These are phyloP conservation scores for Brachionus manjavacas DNA, from an alignment of 1,140 invertebrate species.

Conservation along the genomic window DNA sequence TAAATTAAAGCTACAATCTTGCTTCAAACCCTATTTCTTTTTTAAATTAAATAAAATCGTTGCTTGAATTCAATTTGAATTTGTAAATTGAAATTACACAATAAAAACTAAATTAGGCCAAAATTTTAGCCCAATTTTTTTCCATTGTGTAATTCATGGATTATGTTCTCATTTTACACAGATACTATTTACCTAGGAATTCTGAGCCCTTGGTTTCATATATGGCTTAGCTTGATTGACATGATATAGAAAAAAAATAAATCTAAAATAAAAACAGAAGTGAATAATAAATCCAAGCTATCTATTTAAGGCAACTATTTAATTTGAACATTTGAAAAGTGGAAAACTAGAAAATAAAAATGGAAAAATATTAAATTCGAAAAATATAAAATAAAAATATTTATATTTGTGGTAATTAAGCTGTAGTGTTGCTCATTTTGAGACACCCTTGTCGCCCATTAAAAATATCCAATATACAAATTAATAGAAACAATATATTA, in stretches of 20 bases:
- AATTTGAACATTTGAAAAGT: background rate
- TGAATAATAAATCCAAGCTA: background rate
- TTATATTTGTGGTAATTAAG: constrained; percentile 9
- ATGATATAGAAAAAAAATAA: background rate
- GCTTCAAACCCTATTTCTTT: background rate
- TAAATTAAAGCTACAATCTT: background rate
- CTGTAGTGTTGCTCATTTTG: background rate
- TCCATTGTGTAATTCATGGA: background rate
- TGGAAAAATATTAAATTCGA: background rate
- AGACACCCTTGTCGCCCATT: constrained; percentile 3
- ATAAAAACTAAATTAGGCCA: background rate
- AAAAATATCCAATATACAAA: background rate
- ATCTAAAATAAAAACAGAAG: background rate
- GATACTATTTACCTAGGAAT: background rate
- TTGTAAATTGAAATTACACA: background rate
- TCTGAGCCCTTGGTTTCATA: background rate
- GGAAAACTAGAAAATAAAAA: background rate
- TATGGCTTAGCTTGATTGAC: background rate
- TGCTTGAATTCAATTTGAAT: background rate
- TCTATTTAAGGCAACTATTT: background rate
- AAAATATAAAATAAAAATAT: background rate
- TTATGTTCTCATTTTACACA: background rate
- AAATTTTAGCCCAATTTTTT: background rate
- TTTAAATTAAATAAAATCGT: too few species aligned
- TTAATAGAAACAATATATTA: background rate